Evolutionary conservation across 2,797 vertebrate genomes (phyloP).

Genomic region (Pelobates cultripes): DNA sequence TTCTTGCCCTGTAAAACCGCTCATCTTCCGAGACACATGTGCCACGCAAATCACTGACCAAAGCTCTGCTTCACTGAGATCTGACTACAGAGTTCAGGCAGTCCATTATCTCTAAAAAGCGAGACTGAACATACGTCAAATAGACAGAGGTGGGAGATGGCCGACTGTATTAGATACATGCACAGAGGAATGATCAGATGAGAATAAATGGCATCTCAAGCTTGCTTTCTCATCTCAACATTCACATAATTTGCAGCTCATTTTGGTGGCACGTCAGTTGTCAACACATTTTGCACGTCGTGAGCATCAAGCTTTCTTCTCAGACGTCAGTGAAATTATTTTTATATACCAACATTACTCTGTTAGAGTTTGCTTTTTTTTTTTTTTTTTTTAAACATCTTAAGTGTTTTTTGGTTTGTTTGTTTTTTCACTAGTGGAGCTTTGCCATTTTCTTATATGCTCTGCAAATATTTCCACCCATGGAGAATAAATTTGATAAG

Average conservation of each 20-base stretch:
- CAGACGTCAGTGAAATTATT: not conserved
- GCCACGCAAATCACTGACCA: not conserved
- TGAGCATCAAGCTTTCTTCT: not conserved
- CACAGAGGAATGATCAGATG: not conserved
- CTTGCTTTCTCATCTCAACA: not conserved
- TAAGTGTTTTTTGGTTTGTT: not conserved
- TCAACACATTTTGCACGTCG: not conserved
- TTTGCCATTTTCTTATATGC: not conserved
- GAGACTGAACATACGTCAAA: not conserved
- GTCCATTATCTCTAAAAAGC: not conserved
- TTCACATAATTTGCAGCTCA: not conserved
- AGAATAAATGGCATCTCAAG: not conserved
- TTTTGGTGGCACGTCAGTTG: not conserved
- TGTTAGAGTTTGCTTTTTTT: not conserved
- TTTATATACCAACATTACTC: not conserved
- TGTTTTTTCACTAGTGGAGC: not conserved
- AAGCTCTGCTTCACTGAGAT: not conserved
- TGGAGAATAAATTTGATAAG: not conserved
- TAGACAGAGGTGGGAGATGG: not conserved
- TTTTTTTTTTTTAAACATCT: not conserved
- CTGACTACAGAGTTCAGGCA: not conserved
- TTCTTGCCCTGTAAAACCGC: conserved; percentile 70
- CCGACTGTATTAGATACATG: too few relatives aligned
- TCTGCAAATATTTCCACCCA: not conserved
- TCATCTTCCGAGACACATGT: not conserved